Conservation (phyloP, 2,113 vertebrate genomes). For the Orthonyx spaldingii region DNA sequence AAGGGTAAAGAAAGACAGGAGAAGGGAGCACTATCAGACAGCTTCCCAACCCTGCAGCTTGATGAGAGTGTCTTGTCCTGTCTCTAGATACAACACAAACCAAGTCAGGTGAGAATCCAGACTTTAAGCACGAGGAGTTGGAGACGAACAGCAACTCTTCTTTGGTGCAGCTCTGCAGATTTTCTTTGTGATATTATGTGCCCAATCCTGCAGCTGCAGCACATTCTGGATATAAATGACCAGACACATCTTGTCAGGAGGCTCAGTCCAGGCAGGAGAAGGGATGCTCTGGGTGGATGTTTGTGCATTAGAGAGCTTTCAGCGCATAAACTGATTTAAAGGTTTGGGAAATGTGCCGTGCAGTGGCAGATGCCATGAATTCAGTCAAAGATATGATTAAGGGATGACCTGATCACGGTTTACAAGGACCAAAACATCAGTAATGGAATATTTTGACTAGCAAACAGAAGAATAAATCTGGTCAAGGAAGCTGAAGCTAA, state of each 20-base stretch:
- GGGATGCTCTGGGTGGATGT: not conserved
- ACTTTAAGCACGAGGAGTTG: not conserved
- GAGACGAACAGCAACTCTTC: not conserved
- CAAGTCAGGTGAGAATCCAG: not conserved
- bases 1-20: not conserved
- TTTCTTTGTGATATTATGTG: not conserved
- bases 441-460: not conserved
- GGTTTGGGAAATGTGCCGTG: not conserved
- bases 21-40: not conserved
- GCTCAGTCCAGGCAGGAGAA: not conserved
- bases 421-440: not conserved
- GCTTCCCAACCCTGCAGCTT: not conserved
- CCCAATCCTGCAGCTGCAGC: not conserved
- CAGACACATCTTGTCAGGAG: not conserved
- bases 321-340: not conserved
- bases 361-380: not conserved
- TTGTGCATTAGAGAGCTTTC: not conserved
- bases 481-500: not conserved
- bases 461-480: slow-evolving; percentile 29
- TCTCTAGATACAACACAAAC: not conserved
- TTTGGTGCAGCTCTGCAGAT: not conserved
- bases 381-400: not conserved
- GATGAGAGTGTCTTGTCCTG: not conserved
- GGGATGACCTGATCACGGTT: not conserved
- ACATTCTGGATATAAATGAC: not conserved